Conservation (phyloP, 2,888 invertebrate genomes). For the Sabatieria punctata region DNA sequence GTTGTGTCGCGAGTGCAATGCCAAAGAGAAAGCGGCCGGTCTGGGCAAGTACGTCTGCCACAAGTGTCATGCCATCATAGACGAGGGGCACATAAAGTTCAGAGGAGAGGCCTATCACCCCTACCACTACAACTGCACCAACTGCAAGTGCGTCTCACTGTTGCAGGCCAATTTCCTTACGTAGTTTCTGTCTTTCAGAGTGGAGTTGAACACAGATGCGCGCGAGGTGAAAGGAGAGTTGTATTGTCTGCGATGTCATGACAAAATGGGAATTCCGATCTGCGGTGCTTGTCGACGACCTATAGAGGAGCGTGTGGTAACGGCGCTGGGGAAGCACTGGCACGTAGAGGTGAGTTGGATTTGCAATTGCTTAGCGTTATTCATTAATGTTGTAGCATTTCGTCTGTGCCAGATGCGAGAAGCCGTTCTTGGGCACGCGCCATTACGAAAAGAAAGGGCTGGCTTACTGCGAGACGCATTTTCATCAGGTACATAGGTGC, state of each 20-base stretch:
- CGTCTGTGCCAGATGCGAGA: slow-evolving; percentile 98
- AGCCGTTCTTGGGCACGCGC: slow-evolving; percentile 90
- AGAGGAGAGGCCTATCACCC: slow-evolving; percentile 91
- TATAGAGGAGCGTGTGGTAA: slow-evolving; percentile 94
- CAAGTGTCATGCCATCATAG: slow-evolving; percentile 47
- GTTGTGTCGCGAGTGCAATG: slow-evolving; percentile 89
- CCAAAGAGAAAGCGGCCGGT: slow-evolving; percentile 80
- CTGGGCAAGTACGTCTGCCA: slow-evolving; percentile 68
- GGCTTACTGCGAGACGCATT: slow-evolving; percentile 97
- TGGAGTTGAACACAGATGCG: slow-evolving; percentile 84
- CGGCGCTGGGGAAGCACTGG: slow-evolving; percentile 94
- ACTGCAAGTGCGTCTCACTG: too few relatives aligned
- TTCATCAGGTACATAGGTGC: slow-evolving; percentile 57
- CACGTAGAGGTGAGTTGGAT: slow-evolving; percentile 60
- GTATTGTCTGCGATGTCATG: slow-evolving; percentile 91
- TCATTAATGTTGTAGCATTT: slow-evolving; percentile 56
- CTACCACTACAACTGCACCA: slow-evolving; percentile 92
- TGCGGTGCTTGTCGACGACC: slow-evolving; percentile 97
- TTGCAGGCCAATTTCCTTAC: too few relatives aligned
- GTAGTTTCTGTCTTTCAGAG: too few relatives aligned
- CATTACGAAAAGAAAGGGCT: slow-evolving; percentile 96
- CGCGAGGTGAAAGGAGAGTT: slow-evolving; percentile 82
- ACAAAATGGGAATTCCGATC: slow-evolving; percentile 99
- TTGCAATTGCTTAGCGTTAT: too few relatives aligned
- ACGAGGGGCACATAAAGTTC: slow-evolving; percentile 39